Evolutionary conservation across 2,888 invertebrate genomes (phyloP).

Genomic region (Brachypalpus laphriformis): DNA sequence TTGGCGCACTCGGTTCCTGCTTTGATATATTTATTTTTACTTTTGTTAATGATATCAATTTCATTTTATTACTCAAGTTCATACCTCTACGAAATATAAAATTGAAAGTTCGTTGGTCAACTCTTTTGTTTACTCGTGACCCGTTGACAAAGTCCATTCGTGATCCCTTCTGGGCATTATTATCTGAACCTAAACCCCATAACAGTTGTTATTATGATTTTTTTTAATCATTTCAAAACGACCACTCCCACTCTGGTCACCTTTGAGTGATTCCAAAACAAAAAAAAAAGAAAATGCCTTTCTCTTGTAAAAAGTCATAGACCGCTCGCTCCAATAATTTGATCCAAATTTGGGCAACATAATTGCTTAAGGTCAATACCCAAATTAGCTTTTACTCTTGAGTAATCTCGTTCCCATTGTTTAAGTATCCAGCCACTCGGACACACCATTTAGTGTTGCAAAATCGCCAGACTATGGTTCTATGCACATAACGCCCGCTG

Average conservation of each 20-base stretch:
- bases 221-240: neutral
- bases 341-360: constrained; percentile 49
- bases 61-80: too few species aligned
- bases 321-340: constrained; percentile 44
- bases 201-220: too few species aligned
- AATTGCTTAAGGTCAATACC: constrained; percentile 69
- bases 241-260: neutral
- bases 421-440: neutral
- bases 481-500: constrained; percentile 20
- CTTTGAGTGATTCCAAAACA: constrained; percentile 9
- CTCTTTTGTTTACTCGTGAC: constrained; percentile 18
- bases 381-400: constrained; percentile 65
- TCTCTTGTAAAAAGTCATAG: constrained; percentile 26
- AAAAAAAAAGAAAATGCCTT: constrained; percentile 9
- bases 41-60: too few species aligned
- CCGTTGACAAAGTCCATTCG: neutral
- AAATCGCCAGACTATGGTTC: constrained; percentile 25
- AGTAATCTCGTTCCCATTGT: constrained; percentile 40
- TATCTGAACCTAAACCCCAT: neutral
- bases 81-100: too few species aligned
- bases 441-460: constrained; percentile 34
- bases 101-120: constrained; percentile 43
- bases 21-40: too few species aligned
- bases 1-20: too few species aligned
- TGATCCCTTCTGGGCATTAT: neutral